Evolutionary conservation across 2,113 vertebrate species (phyloP).

Genomic region (Lonchura striata): DNA sequence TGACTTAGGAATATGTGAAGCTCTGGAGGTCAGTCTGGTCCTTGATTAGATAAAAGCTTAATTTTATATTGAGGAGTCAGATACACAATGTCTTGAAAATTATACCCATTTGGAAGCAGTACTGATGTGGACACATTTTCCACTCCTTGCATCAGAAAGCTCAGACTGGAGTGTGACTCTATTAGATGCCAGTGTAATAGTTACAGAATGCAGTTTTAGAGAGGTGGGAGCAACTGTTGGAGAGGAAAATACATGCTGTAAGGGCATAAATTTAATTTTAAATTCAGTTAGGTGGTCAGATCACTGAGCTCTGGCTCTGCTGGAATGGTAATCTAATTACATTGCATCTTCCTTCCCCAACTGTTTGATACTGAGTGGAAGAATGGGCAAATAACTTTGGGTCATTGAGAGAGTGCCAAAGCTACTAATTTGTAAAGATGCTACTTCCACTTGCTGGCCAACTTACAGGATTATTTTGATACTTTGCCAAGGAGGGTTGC

Average conservation of each 20-base stretch:
- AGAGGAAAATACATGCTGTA: neutral
- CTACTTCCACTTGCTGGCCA: constrained; percentile 14
- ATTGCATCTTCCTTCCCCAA: neutral
- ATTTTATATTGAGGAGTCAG: neutral
- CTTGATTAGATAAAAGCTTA: neutral
- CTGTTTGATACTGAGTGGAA: neutral
- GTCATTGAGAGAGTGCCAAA: constrained; percentile 33
- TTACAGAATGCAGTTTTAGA: neutral
- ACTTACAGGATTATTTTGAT: neutral
- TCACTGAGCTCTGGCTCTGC: neutral
- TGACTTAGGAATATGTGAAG: neutral
- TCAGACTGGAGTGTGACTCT: neutral
- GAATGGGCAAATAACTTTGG: constrained; percentile 12
- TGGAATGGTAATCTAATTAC: constrained; percentile 15
- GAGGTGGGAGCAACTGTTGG: neutral
- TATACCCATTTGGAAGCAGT: neutral
- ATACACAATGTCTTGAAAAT: neutral
- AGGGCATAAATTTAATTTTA: neutral
- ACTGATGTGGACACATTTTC: neutral
- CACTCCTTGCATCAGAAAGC: rapidly evolving
- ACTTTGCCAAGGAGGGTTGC: constrained; percentile 6
- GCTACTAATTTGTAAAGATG: constrained; percentile 34
- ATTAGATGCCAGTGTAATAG: neutral
- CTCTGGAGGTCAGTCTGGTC: neutral
- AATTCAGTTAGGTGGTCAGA: neutral